Base-by-base conservation (phyloP, 2,797 vertebrate genomes). In the Xenentodon cancila region DNA sequence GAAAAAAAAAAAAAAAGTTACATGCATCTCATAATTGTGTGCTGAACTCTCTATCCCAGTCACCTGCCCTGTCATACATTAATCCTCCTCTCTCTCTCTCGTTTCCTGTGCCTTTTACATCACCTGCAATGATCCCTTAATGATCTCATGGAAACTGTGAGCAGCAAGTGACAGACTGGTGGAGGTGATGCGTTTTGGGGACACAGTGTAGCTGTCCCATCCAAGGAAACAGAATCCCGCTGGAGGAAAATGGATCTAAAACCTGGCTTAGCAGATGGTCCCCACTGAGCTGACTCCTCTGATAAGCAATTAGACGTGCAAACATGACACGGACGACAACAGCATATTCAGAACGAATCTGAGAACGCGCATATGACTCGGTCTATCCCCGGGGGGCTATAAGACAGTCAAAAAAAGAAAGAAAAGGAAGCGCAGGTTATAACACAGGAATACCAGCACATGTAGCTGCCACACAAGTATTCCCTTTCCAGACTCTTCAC, bases 101-200 rank as follows among this genome's bases (percentile, higher is more conserved):
- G 64, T 58, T 73, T 54, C 56, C 59, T 65, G 43, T 47, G 53
- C 50, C 61, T 64, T 56, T 81, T 80, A 79, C 81, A 83, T 84
- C 80, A 84, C 71, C 76, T 75, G 55, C 18, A 48, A 56, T 67
- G 13, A 16, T 77, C 73, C 71, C 58, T 48, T 22, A 64, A 71
- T 88, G 85, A 90, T 74, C 71, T 88, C 79, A 90, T 88, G 89
- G 90, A 91, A 92, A 91, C 67, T 79, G 47, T 81, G 80, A 82
- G 81, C 71, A 52, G 68, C 25, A 53, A 77, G 64, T 51, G 42
- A 72, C 72, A 12, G 66, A 51, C 73, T 62, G 74, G 69, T 76
- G 51, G 59, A 81, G 78, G 85, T 80, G 78, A 79, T 71, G 80
- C 54, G 64, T 82, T 89, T 87, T 81, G 58, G 81, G 85, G 84